Evolutionary conservation across 2,113 vertebrate genomes (phyloP).

Genomic region (Calypte anna): DNA sequence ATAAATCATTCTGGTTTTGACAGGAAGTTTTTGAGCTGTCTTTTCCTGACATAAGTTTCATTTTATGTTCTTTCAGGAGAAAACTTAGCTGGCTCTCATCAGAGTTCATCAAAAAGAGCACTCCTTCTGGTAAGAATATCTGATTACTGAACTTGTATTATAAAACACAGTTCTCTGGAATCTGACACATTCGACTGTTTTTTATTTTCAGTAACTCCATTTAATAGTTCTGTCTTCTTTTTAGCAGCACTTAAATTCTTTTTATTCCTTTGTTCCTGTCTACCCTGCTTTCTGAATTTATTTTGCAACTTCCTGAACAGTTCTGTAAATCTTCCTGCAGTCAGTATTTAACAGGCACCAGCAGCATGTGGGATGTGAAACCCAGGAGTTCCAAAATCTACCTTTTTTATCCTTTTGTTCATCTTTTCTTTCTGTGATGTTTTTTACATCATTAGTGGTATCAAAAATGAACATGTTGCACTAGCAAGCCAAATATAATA

Average conservation of each 20-base stretch:
- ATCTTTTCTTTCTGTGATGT: neutral
- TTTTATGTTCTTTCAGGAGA: constrained; percentile 43
- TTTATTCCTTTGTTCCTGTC: constrained; percentile 3
- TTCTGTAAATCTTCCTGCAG: neutral
- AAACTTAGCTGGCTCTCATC: neutral
- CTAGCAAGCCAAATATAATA: neutral
- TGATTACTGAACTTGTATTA: neutral
- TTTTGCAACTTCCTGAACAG: neutral
- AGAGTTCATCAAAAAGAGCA: neutral
- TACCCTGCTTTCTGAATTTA: neutral
- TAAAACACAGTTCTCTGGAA: neutral
- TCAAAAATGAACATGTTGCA: neutral
- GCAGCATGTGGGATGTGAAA: neutral
- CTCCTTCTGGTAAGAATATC: constrained; percentile 33
- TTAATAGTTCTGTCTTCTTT: constrained; percentile 6
- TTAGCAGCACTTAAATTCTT: neutral
- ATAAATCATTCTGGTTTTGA: neutral
- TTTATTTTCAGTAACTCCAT: constrained; percentile 9
- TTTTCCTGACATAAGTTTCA: neutral
- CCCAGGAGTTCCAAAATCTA: neutral
- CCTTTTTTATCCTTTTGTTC: neutral
- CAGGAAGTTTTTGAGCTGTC: neutral
- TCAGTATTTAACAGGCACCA: neutral
- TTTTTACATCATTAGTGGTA: neutral
- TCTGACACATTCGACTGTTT: neutral